These are phyloP conservation scores for Drosophila pallidifrons DNA, from an alignment of 1,140 invertebrate species.

Conservation along the genomic window DNA sequence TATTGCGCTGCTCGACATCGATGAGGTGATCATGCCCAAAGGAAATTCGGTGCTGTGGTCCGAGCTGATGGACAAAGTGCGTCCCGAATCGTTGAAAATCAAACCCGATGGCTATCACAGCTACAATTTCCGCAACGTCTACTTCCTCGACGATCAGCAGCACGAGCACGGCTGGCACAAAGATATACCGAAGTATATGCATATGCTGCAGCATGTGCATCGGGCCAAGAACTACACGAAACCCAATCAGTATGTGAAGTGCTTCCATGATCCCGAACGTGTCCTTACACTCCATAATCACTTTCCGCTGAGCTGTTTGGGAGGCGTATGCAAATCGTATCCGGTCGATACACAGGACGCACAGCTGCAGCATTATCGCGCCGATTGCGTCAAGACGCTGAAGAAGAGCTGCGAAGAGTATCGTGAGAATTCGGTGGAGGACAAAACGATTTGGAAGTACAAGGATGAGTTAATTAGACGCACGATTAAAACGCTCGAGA, in stretches of 20 bases:
- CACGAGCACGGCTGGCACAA: conserved; percentile 93
- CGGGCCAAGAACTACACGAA: conserved; percentile 96
- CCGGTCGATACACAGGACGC: conserved; percentile 93
- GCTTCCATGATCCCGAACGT: conserved; percentile 96
- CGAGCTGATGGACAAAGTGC: conserved; percentile 91
- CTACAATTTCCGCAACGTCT: conserved; percentile 97
- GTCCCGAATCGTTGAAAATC: conserved; percentile 89
- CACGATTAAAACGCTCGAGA: conserved; percentile 89
- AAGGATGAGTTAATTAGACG: conserved; percentile 90
- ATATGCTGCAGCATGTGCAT: conserved; percentile 97
- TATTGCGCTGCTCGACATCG: conserved; percentile 95
- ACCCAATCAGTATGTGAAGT: conserved; percentile 96
- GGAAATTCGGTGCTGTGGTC: conserved; percentile 90
- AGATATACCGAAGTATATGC: conserved; percentile 95
- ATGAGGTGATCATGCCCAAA: conserved; percentile 97
- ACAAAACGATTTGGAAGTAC: conserved; percentile 95
- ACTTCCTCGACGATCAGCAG: conserved; percentile 96
- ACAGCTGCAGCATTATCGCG: conserved; percentile 96
- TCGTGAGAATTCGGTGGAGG: conserved; percentile 92
- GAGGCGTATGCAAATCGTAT: conserved; percentile 94
- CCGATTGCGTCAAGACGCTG: conserved; percentile 95
- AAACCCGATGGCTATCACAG: conserved; percentile 91
- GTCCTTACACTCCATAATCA: conserved; percentile 97
- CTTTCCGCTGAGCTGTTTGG: conserved; percentile 95
- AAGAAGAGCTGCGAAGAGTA: conserved; percentile 94